Evolutionary conservation across 2,797 vertebrate species (phyloP).

Genomic region (Australoheros facetus): DNA sequence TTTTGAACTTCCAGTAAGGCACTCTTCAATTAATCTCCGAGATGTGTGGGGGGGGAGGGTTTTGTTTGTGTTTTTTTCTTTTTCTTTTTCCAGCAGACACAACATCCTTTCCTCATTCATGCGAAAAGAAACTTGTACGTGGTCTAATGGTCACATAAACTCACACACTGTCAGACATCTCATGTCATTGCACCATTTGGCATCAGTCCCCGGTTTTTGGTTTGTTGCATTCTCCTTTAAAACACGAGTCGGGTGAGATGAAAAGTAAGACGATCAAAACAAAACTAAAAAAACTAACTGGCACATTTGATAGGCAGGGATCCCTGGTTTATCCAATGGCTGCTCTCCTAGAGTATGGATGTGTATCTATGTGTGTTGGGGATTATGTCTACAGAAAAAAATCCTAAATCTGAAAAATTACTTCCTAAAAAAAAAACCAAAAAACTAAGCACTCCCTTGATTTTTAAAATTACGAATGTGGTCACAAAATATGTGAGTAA

Average conservation of each 20-base stretch:
- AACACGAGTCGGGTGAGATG: conserved; percentile 57
- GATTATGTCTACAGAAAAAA: conserved; percentile 27
- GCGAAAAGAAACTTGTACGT: conserved; percentile 15
- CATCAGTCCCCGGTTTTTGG: conserved; percentile 68
- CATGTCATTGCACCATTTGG: conserved; percentile 69
- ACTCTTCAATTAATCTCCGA: conserved; percentile 64
- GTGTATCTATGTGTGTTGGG: conserved; percentile 20
- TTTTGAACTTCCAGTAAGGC: conserved; percentile 66
- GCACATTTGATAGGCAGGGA: conserved; percentile 77
- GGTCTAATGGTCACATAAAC: conserved; percentile 19
- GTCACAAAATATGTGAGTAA: conserved; percentile 79
- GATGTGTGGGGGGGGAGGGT: not conserved
- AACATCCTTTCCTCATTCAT: conserved; percentile 18
- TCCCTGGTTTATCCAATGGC: conserved; percentile 75
- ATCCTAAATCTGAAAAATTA: conserved; percentile 54
- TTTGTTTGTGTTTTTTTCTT: not conserved
- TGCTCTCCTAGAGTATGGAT: conserved; percentile 62
- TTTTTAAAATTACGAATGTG: conserved; percentile 79
- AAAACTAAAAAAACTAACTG: conserved; percentile 68
- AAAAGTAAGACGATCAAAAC: conserved; percentile 28
- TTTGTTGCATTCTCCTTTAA: conserved; percentile 52
- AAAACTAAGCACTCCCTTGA: conserved; percentile 67
- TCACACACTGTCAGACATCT: conserved; percentile 35
- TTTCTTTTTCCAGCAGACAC: conserved; percentile 12
- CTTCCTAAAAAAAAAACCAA: conserved; percentile 50